phyloP scores from a whole-genome alignment of 2,888 invertebrate genomes.

The Polydrusus pterygomalis region DNA sequence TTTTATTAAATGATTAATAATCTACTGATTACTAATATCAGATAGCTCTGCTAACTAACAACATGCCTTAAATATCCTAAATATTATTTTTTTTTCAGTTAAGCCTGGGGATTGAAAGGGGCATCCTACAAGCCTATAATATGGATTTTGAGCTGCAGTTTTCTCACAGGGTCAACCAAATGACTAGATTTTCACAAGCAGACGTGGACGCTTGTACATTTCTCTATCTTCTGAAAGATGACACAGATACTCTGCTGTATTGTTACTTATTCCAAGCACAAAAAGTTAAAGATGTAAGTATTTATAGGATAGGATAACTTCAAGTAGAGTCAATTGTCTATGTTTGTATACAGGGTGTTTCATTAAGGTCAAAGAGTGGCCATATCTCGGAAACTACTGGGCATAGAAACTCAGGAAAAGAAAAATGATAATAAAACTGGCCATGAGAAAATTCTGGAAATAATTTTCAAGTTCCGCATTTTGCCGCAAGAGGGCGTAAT shows the following conservation, averaged over 20 bases:
- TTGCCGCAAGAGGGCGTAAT: too few species aligned
- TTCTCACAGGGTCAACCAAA: constrained; percentile 78
- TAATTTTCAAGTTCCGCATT: too few species aligned
- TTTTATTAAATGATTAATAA: too few species aligned
- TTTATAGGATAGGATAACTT: too few species aligned
- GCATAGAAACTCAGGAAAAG: too few species aligned
- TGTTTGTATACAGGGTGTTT: too few species aligned
- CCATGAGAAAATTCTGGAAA: too few species aligned
- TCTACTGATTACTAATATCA: too few species aligned
- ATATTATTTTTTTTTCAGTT: constrained; percentile 74
- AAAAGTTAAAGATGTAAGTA: constrained; percentile 81
- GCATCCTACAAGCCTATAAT: constrained; percentile 80
- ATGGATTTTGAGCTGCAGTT: constrained; percentile 82
- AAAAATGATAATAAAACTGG: too few species aligned
- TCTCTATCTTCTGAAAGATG: constrained; percentile 84
- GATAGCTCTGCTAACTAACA: too few species aligned
- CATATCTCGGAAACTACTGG: too few species aligned
- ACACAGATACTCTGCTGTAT: constrained; percentile 82
- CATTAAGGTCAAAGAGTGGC: too few species aligned
- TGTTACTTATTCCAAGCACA: constrained; percentile 84
- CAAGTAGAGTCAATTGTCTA: background rate
- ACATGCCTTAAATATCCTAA: background rate
- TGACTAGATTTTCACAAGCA: constrained; percentile 74
- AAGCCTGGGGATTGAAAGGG: constrained; percentile 83
- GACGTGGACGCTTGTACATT: constrained; percentile 74